Evolutionary conservation across 2,113 vertebrate species (phyloP).

Genomic region (Gallinago undulata): DNA sequence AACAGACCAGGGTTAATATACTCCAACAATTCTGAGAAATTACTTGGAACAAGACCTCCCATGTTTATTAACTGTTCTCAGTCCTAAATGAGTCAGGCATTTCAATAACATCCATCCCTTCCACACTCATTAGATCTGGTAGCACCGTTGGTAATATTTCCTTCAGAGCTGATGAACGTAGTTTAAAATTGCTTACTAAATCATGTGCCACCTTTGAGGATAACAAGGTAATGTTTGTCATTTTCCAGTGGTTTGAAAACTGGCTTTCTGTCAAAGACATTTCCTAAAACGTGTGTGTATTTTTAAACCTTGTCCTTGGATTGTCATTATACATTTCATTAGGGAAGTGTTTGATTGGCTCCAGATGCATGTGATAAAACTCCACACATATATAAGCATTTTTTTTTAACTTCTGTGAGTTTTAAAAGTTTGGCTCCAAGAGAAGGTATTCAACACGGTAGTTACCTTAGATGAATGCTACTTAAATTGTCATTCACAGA

Average conservation of each 20-base stretch:
- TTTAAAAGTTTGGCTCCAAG: background rate
- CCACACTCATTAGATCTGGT: slow-evolving; percentile 25
- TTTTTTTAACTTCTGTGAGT: background rate
- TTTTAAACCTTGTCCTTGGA: slow-evolving; percentile 5
- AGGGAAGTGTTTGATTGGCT: background rate
- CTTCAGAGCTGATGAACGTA: background rate
- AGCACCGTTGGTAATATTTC: slow-evolving; percentile 6
- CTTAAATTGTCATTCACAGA: background rate
- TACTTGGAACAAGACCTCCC: slow-evolving; percentile 41
- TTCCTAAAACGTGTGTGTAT: background rate
- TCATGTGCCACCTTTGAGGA: slow-evolving; percentile 11
- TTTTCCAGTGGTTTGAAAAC: background rate
- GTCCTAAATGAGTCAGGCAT: slow-evolving; percentile 12
- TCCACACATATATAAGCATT: background rate
- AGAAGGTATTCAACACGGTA: background rate
- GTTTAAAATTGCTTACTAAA: slow-evolving; percentile 30
- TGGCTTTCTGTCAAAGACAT: background rate
- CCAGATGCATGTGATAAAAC: slow-evolving; percentile 11
- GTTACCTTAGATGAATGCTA: background rate
- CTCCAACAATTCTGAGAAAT: slow-evolving; percentile 40
- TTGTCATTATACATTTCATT: slow-evolving; percentile 4
- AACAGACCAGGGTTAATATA: background rate
- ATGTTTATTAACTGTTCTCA: slow-evolving; percentile 5
- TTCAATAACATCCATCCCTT: slow-evolving; percentile 35
- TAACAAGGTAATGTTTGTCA: background rate